Conservation (phyloP, 2,113 vertebrate genomes). For the Embiotoca jacksoni region DNA sequence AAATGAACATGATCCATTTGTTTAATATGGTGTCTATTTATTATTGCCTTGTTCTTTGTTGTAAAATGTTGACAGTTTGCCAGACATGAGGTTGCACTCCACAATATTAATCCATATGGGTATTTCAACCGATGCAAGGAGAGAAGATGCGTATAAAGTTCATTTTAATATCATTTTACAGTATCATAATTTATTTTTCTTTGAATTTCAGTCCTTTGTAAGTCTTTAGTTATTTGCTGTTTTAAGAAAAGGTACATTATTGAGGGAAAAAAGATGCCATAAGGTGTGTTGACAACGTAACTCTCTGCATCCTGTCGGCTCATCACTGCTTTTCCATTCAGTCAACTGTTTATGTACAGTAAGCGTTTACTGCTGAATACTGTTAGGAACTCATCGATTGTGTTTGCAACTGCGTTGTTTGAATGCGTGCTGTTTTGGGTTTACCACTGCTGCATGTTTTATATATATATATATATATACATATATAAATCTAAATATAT, state of each 20-base stretch:
- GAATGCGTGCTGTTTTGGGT: slow-evolving; percentile 23
- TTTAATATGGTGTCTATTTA: slow-evolving; percentile 7
- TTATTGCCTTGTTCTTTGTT: slow-evolving; percentile 12
- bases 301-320: not conserved
- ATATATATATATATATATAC: not conserved
- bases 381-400: slow-evolving; percentile 11
- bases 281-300: no score
- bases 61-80: not conserved
- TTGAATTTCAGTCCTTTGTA: not conserved
- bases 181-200: not conserved
- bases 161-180: not conserved
- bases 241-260: not conserved
- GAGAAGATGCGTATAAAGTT: no score
- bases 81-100: not conserved
- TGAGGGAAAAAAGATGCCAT: not conserved
- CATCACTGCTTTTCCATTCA: not conserved
- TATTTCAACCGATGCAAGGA: no score
- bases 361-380: slow-evolving; percentile 17
- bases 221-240: not conserved
- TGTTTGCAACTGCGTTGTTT: slow-evolving; percentile 31
- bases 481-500: not conserved
- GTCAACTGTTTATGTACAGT: slow-evolving; percentile 15
- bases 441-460: slow-evolving; percentile 47
- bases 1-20: not conserved
- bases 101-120: not conserved